Evolutionary conservation across 2,113 vertebrate species (phyloP).

Genomic region (Centrocercus urophasianus): DNA sequence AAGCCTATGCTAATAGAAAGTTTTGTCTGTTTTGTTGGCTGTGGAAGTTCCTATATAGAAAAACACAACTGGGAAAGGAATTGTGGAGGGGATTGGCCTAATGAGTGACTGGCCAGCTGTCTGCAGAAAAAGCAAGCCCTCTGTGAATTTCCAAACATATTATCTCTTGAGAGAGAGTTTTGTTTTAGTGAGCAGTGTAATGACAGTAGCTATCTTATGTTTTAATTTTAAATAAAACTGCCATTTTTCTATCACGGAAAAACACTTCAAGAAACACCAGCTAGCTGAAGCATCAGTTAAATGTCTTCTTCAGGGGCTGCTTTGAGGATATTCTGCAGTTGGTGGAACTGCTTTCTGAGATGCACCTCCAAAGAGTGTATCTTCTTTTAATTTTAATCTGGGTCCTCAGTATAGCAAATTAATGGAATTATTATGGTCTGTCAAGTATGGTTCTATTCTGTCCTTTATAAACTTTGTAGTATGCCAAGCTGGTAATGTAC

Average conservation of each 20-base stretch:
- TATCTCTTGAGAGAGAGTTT: background rate
- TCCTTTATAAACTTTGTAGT: background rate
- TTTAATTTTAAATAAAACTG: background rate
- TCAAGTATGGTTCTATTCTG: background rate
- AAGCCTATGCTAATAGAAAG: background rate
- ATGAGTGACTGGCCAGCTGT: background rate
- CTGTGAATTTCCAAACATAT: background rate
- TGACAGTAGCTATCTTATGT: background rate
- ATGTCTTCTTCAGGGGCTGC: background rate
- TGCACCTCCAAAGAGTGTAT: background rate
- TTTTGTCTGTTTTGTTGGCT: background rate
- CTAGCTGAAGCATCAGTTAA: background rate
- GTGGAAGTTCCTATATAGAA: background rate
- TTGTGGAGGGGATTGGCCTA: background rate
- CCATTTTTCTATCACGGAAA: background rate
- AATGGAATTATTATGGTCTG: background rate
- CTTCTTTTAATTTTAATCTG: background rate
- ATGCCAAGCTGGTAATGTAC: slow-evolving; percentile 3
- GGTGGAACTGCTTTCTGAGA: background rate
- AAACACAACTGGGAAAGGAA: background rate
- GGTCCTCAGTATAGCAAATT: background rate
- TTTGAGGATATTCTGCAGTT: background rate
- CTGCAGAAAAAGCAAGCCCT: background rate
- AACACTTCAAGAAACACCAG: background rate
- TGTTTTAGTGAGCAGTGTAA: background rate